phyloP scores from a whole-genome alignment of 2,888 invertebrate species.

The Carcina quercana region DNA sequence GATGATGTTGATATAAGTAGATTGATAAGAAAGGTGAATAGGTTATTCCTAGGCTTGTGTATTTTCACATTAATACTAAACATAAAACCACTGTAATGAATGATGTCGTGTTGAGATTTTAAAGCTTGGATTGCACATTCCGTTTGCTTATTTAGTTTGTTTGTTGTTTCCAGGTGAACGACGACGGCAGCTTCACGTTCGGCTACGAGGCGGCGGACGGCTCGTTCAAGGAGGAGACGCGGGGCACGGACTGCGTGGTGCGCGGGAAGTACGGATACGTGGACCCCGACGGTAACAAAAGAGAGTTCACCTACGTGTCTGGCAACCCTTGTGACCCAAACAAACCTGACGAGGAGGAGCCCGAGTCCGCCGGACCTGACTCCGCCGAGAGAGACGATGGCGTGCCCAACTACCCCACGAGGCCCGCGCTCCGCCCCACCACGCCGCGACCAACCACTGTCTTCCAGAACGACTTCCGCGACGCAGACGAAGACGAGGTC shows the following conservation, averaged over 20 bases:
- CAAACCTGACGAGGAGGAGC: slow-evolving; percentile 81
- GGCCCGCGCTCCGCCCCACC: slow-evolving; percentile 57
- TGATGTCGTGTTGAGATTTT: too few species aligned
- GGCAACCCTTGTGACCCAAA: slow-evolving; percentile 91
- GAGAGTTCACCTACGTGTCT: slow-evolving; percentile 90
- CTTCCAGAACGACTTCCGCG: slow-evolving; percentile 82
- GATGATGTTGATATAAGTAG: too few species aligned
- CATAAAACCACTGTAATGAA: too few species aligned
- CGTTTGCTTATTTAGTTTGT: too few species aligned
- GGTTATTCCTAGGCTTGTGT: too few species aligned
- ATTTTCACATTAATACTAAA: too few species aligned
- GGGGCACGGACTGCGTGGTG: slow-evolving; percentile 90
- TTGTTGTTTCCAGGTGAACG: slow-evolving; percentile 78
- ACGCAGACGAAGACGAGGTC: slow-evolving; percentile 76
- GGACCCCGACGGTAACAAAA: slow-evolving; percentile 89
- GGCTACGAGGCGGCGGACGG: slow-evolving; percentile 91
- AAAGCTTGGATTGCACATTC: too few species aligned
- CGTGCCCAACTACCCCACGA: slow-evolving; percentile 76
- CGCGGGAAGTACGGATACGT: slow-evolving; percentile 91
- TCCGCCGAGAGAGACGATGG: slow-evolving; percentile 76
- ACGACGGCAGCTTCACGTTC: slow-evolving; percentile 89
- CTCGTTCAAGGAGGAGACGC: slow-evolving; percentile 89
- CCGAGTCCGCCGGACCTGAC: slow-evolving; percentile 68
- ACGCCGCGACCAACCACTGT: slow-evolving; percentile 76
- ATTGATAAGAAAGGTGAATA: too few species aligned